Conservation (phyloP, 1,140 invertebrate genomes). For the Aethina tumida region DNA sequence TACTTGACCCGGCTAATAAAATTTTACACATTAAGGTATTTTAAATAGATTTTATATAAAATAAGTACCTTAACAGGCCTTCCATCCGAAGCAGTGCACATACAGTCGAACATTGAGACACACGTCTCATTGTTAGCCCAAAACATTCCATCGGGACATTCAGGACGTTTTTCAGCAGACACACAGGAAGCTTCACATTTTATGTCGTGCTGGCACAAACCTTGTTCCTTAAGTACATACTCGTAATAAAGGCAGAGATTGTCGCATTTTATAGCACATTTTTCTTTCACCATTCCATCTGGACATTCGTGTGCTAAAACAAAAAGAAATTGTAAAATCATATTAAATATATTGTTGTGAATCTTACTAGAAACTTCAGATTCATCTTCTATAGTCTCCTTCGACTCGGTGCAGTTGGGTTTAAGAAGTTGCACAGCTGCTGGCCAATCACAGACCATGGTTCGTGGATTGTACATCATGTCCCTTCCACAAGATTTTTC, state of each 20-base stretch:
- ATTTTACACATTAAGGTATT: constrained; percentile 10
- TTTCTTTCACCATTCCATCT: constrained; percentile 34
- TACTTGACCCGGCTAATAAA: constrained; percentile 46
- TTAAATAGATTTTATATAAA: constrained; percentile 1
- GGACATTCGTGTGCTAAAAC: constrained; percentile 30
- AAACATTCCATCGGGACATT: constrained; percentile 30
- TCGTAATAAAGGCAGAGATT: constrained; percentile 43
- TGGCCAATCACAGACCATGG: constrained; percentile 53
- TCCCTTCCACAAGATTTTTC: constrained; percentile 46
- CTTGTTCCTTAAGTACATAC: constrained; percentile 34
- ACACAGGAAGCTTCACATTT: constrained; percentile 43
- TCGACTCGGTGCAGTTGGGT: constrained; percentile 44
- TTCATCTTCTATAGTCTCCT: neutral
- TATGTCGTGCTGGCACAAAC: constrained; percentile 35
- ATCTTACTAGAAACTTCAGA: neutral
- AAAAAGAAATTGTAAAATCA: too few species aligned
- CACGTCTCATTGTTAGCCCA: constrained; percentile 62
- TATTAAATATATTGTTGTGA: too few species aligned
- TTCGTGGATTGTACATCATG: constrained; percentile 51
- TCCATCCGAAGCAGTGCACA: constrained; percentile 52
- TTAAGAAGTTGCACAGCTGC: constrained; percentile 46
- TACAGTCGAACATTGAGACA: constrained; percentile 56
- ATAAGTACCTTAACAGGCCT: constrained; percentile 47
- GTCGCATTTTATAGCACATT: constrained; percentile 45
- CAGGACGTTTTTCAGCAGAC: constrained; percentile 10